Conservation (phyloP, 2,888 invertebrate species). For the Lithophane leautieri region DNA sequence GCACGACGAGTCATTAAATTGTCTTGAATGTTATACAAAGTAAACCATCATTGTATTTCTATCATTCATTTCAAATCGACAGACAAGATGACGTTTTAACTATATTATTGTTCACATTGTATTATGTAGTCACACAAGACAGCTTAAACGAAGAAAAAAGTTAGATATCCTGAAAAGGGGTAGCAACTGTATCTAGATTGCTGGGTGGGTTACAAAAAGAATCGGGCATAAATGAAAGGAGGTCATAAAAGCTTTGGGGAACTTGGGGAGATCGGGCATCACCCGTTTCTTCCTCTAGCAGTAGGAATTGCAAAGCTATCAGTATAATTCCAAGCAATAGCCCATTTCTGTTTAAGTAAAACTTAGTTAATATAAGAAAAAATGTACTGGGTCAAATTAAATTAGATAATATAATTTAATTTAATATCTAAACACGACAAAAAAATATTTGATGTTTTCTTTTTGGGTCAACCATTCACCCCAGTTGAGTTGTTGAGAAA, state of each 20-base stretch:
- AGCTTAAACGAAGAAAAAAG: not conserved
- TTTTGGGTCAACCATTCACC: no score
- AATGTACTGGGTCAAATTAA: no score
- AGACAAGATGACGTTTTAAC: slow-evolving; percentile 7
- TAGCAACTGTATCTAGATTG: not conserved
- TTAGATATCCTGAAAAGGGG: not conserved
- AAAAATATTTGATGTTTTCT: no score
- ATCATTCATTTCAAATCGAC: slow-evolving; percentile 5
- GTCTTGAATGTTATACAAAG: not conserved
- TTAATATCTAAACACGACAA: no score
- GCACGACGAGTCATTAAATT: not conserved
- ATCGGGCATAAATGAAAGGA: not conserved
- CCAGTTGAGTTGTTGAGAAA: no score
- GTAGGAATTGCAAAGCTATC: not conserved
- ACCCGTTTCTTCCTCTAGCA: not conserved
- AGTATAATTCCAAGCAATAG: not conserved
- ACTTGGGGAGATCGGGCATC: no score
- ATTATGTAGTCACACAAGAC: not conserved
- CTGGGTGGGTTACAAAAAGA: not conserved
- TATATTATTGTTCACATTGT: not conserved
- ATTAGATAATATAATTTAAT: no score
- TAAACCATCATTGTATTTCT: not conserved
- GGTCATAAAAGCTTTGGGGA: not conserved
- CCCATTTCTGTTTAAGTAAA: no score
- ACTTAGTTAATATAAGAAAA: no score